Evolutionary conservation across 1,140 invertebrate species (phyloP), one percentile per base, ranked within the genome.

Genomic region (Lithobius niger): DNA sequence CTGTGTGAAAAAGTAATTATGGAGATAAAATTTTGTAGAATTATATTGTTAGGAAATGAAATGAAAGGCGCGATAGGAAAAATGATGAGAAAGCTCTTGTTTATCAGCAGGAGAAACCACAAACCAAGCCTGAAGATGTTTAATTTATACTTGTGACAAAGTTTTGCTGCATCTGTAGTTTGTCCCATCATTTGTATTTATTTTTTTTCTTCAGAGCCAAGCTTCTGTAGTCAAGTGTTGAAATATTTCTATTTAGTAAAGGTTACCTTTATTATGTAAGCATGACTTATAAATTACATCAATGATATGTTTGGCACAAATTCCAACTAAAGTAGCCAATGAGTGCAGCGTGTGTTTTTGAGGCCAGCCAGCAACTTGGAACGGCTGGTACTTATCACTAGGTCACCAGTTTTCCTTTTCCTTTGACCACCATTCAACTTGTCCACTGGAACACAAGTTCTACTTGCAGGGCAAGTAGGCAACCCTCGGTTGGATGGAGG

Each of bases 261-360:
- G 6, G n/a, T 36, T 36, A 36, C 31, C 10, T 36, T 10, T 36
- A 36, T 36, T 10, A 36, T 36, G 31, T 10, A 36, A 36, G n/a
- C 31, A 36, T 10, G n/a, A 36, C 10, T 36, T 36, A 10, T 10
- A 10, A 10, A n/a, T 36, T n/a, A 36, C 31, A 36, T 10, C 10
- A 36, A 10, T 36, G n/a, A 36, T n/a, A 36, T 36, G 16, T 45
- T 10, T 13, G 22, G n/a, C n/a, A n/a, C n/a, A n/a, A n/a, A n/a
- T n/a, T n/a, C n/a, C n/a, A 19, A 45, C 22, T 50, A 50, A 15
- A 50, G 57, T 56, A 58, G 54, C 52, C 57, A 45, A 48, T 18
- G 36, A 56, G 54, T 50, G 48, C 54, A 55, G 54, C 54, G 42
- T 55, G 44, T 58, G 53, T 55, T 55, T n/a, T 28, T 27, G 43